Evolutionary conservation across 2,113 vertebrate genomes (phyloP).

Genomic region (Gadus chalcogrammus): DNA sequence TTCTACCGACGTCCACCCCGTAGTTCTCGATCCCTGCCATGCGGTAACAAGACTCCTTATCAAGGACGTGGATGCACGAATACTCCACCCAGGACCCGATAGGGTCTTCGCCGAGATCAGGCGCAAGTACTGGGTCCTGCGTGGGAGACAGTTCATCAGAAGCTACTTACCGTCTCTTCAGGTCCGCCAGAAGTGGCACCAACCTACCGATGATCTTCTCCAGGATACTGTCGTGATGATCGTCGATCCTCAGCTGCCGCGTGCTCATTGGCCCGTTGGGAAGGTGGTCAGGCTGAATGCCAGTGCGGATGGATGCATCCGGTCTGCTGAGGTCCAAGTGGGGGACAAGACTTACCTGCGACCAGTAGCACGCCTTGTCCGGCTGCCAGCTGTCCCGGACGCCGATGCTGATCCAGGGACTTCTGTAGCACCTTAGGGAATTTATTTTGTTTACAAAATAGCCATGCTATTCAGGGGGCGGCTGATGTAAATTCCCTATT

Average conservation of each 20-base stretch:
- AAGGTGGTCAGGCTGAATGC: slow-evolving; percentile 6
- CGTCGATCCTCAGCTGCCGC: slow-evolving; percentile 2
- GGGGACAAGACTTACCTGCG: neutral
- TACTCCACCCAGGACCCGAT: neutral
- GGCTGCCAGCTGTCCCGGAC: neutral
- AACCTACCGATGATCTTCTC: neutral
- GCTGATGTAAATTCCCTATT: neutral
- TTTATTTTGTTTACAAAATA: neutral
- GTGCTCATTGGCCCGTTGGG: slow-evolving; percentile 2
- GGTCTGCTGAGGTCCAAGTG: neutral
- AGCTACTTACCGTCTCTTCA: slow-evolving; percentile 8
- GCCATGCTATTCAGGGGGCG: neutral
- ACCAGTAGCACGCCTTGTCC: neutral
- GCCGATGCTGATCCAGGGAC: too few relatives aligned
- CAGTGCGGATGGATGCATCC: slow-evolving; percentile 4
- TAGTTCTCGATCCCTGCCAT: neutral
- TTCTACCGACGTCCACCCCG: neutral
- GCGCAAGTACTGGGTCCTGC: neutral
- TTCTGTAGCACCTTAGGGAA: neutral
- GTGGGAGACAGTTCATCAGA: slow-evolving; percentile 5
- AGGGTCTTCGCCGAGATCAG: neutral
- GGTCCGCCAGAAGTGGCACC: neutral
- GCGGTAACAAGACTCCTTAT: neutral
- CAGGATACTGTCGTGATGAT: slow-evolving; percentile 2
- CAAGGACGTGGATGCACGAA: neutral